phyloP scores from a whole-genome alignment of 2,888 invertebrate genomes.

The Theodoxus fluviatilis region DNA sequence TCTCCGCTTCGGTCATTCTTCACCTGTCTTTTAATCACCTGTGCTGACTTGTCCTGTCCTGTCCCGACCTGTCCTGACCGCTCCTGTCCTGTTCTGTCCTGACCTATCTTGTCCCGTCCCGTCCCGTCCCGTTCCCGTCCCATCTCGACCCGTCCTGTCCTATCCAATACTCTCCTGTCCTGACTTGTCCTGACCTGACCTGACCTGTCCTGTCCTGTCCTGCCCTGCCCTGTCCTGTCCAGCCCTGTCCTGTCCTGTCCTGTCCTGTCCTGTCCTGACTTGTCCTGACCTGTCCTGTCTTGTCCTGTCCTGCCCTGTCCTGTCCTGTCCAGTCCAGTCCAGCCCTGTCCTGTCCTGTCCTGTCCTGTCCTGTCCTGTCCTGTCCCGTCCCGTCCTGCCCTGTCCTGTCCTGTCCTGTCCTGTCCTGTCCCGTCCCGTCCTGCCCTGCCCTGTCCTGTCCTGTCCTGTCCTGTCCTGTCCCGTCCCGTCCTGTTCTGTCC shows the following conservation, averaged over 20 bases:
- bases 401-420: slow-evolving; percentile 14
- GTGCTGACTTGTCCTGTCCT: neutral
- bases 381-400: slow-evolving; percentile 20
- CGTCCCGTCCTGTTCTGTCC: neutral
- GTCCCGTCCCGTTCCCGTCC: neutral
- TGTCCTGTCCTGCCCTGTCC: slow-evolving; percentile 25
- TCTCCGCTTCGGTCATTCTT: no score
- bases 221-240: slow-evolving; percentile 23
- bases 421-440: neutral
- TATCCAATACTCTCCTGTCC: no score
- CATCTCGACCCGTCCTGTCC: no score
- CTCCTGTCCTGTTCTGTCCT: neutral
- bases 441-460: neutral
- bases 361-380: slow-evolving; percentile 18
- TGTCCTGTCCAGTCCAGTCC: slow-evolving; percentile 17
- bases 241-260: slow-evolving; percentile 21
- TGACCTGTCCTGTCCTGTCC: slow-evolving; percentile 23
- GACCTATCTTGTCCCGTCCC: neutral
- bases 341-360: slow-evolving; percentile 19
- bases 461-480: neutral
- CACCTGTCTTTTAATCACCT: no score
- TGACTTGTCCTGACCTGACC: no score
- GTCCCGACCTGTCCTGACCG: slow-evolving; percentile 10
- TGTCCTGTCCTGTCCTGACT: slow-evolving; percentile 25
- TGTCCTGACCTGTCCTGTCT: slow-evolving; percentile 22